A percentile compares a stretch with the other conserved stretches of the same genome.
Evolutionary conservation across 2,888 invertebrate species (phyloP).

Genomic region (Lasius fuliginosus): DNA sequence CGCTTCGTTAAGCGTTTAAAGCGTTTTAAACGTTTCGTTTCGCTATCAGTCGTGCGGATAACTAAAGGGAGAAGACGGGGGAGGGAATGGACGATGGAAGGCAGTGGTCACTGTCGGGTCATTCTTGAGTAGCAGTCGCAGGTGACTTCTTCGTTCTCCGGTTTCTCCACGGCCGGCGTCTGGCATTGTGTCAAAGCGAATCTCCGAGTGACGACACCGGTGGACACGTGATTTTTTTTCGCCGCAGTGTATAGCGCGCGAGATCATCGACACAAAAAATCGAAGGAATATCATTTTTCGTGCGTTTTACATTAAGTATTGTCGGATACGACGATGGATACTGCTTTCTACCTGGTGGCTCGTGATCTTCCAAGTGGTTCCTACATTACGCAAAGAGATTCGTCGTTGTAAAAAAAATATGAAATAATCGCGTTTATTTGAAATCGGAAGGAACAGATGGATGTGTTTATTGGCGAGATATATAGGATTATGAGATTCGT

Average conservation of each 20-base stretch:
- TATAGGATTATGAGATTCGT: neutral
- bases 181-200: constrained; percentile 21
- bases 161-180: constrained; percentile 27
- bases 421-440: neutral
- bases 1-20: neutral
- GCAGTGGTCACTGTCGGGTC: constrained; percentile 69
- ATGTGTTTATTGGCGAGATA: neutral
- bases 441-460: neutral
- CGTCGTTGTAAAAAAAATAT: neutral
- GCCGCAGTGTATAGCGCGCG: neutral
- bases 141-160: constrained; percentile 59
- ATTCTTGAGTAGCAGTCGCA: constrained; percentile 61
- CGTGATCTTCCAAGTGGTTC: neutral
- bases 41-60: constrained; percentile 63
- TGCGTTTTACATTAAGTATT: constrained; percentile 10
- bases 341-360: constrained; percentile 17
- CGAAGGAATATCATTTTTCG: neutral
- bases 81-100: constrained; percentile 59
- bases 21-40: constrained; percentile 31
- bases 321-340: constrained; percentile 10
- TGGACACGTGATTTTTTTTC: constrained; percentile 15
- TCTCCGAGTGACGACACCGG: neutral
- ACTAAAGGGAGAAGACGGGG: constrained; percentile 40
- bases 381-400: neutral
- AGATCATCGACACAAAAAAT: neutral